Base-by-base conservation (phyloP, 2,113 vertebrate genomes). In the Paraplagusia blochii region DNA sequence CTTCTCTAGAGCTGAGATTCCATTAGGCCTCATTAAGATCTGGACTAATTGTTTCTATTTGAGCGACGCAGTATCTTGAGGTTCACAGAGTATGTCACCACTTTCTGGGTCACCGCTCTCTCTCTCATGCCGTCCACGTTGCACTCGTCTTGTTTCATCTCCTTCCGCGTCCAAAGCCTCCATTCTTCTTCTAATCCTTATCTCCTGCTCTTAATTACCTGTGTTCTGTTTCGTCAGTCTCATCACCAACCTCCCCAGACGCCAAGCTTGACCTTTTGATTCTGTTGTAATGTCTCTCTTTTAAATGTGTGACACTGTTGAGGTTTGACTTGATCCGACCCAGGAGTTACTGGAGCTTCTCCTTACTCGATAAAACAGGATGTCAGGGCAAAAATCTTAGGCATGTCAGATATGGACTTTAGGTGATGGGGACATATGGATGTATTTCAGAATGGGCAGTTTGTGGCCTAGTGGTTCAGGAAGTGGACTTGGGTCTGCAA, bases 31-130 rank as follows among this genome's bases (percentile, higher is more conserved):
- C 84, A 87, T 90, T 90, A 88, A 66, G 77, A 91, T 92, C 88
- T 91, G 87, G 89, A 90, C 90, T 92, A 91, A 91, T 91, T 91
- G 90, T 87, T 91, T 90, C 90, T 92, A 92, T 92, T 91, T 92
- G 86, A 90, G 88, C 78, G 79, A 70, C 69, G 73, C 63, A 64
- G 78, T 74, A 76, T 87, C 83, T 80, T 63, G 77, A 86, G 86
- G 86, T 88, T 81, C 72, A 61, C 38, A 49, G 56, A 64, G 78
- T 65, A 62, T 82, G 75, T 75, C 75, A 62, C 61, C 64, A 51
- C 66, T 89, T 90, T 91, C 88, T 92, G 87, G 88, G 89, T 87
- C 90, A 91, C 38, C 58, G 76, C 83, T 82, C 82, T 76, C 69
- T 67, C 72, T 82, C 82, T 76, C 69, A 65, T 70, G n/a, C 79